These are phyloP conservation scores for Mycalesis mineus DNA, from an alignment of 2,888 invertebrate genomes.

Conservation along the genomic window DNA sequence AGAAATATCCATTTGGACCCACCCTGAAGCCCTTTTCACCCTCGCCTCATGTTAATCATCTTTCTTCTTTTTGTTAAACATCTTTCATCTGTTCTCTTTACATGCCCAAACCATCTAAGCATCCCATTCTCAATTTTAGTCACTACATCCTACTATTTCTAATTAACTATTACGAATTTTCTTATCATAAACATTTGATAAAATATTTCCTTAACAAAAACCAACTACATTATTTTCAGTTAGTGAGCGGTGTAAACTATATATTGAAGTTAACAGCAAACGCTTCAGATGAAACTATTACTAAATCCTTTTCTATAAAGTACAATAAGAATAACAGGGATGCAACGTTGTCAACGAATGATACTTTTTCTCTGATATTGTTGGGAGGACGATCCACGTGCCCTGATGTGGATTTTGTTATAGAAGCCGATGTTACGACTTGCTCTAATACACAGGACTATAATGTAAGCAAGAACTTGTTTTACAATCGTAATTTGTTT, in stretches of 20 bases:
- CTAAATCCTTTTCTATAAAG: constrained; percentile 45
- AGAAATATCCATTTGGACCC: too few species aligned
- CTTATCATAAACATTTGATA: too few species aligned
- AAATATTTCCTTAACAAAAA: too few species aligned
- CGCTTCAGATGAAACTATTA: constrained; percentile 17
- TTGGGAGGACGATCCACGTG: constrained; percentile 37
- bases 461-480: background rate
- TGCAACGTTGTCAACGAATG: constrained; percentile 42
- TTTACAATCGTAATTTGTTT: too few species aligned
- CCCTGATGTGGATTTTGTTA: background rate
- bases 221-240: constrained; percentile 35
- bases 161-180: too few species aligned
- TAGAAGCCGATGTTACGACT: background rate
- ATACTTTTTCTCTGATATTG: constrained; percentile 49
- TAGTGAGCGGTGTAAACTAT: constrained; percentile 50
- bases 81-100: too few species aligned
- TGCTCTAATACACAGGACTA: background rate
- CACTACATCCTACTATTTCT: too few species aligned
- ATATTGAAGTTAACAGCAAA: constrained; percentile 46
- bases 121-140: too few species aligned
- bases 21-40: too few species aligned
- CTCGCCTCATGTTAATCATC: too few species aligned
- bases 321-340: constrained; percentile 45
- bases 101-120: too few species aligned
- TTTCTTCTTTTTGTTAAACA: too few species aligned